Conservation (phyloP, 2,113 vertebrate genomes). For the Ibidorhyncha struthersii region DNA sequence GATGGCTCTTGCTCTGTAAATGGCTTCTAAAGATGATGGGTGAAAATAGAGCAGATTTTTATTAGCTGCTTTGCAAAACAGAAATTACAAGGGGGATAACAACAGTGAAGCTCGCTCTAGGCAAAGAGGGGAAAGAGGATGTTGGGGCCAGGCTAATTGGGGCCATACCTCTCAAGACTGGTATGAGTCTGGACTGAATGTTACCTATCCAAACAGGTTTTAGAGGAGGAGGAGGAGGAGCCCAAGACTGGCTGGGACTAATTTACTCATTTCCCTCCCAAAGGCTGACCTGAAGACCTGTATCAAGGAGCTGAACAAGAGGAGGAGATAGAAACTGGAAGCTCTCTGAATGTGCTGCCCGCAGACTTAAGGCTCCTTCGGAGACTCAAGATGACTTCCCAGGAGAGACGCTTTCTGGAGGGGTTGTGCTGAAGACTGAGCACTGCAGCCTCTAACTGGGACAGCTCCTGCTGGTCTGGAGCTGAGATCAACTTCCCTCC, state of each 20-base stretch:
- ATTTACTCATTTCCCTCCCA: constrained; percentile 59
- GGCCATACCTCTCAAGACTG: constrained; percentile 21
- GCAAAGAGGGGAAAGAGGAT: constrained; percentile 24
- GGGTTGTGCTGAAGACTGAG: not conserved
- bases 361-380: not conserved
- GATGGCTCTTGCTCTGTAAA: not conserved
- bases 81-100: not conserved
- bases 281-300: constrained; percentile 51
- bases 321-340: constrained; percentile 18
- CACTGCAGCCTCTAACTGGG: constrained; percentile 1
- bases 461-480: constrained; percentile 75
- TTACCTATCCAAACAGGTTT: constrained; percentile 57
- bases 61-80: constrained; percentile 25
- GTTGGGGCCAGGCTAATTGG: constrained; percentile 12
- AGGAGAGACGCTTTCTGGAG: not conserved
- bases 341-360: not conserved
- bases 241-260: constrained; percentile 11
- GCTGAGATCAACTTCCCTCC: constrained; percentile 17
- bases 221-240: constrained; percentile 36
- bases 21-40: not conserved
- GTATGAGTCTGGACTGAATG: constrained; percentile 38
- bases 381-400: not conserved
- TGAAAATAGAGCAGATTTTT: constrained; percentile 1
- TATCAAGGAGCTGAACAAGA: constrained; percentile 17
- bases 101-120: constrained; percentile 14